Evolutionary conservation across 2,888 invertebrate genomes (phyloP).

Genomic region (Morpho achilles): DNA sequence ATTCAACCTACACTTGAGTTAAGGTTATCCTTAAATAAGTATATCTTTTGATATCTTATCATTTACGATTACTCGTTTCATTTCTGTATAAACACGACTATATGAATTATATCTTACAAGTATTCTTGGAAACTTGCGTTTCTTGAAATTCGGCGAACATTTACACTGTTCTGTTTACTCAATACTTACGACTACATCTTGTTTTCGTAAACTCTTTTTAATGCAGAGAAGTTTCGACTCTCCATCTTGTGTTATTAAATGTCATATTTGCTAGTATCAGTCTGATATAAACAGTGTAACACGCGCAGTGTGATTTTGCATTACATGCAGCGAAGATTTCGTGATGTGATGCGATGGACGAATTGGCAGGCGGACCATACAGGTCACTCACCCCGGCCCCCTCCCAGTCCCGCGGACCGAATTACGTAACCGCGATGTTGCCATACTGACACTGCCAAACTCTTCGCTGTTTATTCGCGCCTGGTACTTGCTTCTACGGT

Average conservation of each 20-base stretch:
- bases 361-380: conserved; percentile 72
- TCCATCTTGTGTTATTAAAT: background rate
- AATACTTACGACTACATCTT: conserved; percentile 10
- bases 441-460: conserved; percentile 69
- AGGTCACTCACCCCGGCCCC: conserved; percentile 63
- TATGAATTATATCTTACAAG: too few relatives aligned
- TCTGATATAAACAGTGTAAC: conserved; percentile 12
- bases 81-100: background rate
- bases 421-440: conserved; percentile 68
- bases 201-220: conserved; percentile 5
- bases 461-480: conserved; percentile 50
- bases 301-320: conserved; percentile 28
- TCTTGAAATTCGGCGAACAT: conserved; percentile 7
- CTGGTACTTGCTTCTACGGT: conserved; percentile 46
- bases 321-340: conserved; percentile 64
- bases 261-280: conserved; percentile 5
- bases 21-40: conserved; percentile 1
- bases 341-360: conserved; percentile 70
- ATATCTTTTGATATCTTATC: background rate
- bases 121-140: conserved; percentile 1
- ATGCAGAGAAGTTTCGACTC: background rate
- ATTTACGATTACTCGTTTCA: background rate
- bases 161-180: conserved; percentile 9
- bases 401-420: conserved; percentile 39
- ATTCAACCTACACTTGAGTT: background rate